A percentile compares a stretch with the other conserved stretches of the same genome.
Evolutionary conservation across 2,888 invertebrate species (phyloP).

Genomic region (Rhopalosiphum nymphaeae): DNA sequence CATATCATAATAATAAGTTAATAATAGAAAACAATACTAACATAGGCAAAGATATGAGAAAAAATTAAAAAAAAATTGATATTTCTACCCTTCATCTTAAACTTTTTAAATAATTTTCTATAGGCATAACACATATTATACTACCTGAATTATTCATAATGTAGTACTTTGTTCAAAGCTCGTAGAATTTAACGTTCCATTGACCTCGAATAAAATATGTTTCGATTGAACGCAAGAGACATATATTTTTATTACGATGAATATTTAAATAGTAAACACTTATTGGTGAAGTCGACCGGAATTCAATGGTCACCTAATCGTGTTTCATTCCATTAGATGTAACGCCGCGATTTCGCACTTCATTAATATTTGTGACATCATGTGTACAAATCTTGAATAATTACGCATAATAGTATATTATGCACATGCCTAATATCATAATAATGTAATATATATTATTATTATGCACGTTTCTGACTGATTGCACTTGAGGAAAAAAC

Average conservation of each 20-base stretch:
- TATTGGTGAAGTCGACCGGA: slow-evolving; percentile 29
- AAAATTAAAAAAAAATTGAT: not conserved
- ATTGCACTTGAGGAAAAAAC: not conserved
- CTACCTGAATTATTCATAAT: not conserved
- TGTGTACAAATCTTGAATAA: slow-evolving; percentile 35
- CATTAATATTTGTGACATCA: slow-evolving; percentile 32
- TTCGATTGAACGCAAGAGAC: slow-evolving; percentile 20
- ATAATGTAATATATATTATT: not conserved
- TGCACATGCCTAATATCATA: not conserved
- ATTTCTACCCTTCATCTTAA: not conserved
- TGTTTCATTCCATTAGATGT: not conserved
- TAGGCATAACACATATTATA: not conserved
- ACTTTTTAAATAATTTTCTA: not conserved
- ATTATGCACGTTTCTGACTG: not conserved
- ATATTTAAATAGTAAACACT: not conserved
- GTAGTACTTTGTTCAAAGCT: not conserved
- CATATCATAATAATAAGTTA: not conserved
- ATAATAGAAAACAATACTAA: not conserved
- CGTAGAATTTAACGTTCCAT: slow-evolving; percentile 12
- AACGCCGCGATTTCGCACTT: not conserved
- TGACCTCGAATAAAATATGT: slow-evolving; percentile 35
- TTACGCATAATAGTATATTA: not conserved
- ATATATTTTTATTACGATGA: not conserved
- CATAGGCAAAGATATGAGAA: not conserved
- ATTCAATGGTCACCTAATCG: slow-evolving; percentile 28